Conservation (phyloP, 2,888 invertebrate species). For the Drosophila kokeensis region DNA sequence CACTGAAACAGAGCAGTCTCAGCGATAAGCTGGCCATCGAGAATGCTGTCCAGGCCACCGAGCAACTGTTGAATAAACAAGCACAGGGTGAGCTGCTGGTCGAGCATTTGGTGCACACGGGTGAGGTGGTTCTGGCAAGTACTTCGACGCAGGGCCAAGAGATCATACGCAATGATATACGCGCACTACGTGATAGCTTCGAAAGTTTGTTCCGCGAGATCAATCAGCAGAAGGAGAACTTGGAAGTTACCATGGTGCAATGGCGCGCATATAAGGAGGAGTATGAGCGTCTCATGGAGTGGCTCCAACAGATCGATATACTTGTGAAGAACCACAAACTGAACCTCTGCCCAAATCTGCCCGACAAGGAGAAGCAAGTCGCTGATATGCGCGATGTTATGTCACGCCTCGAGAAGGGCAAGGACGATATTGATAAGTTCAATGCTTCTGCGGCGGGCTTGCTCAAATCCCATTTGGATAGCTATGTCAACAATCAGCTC, state of each 20-base stretch:
- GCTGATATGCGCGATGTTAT: slow-evolving; percentile 92
- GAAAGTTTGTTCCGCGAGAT: slow-evolving; percentile 94
- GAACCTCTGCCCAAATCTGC: slow-evolving; percentile 90
- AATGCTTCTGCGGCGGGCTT: slow-evolving; percentile 92
- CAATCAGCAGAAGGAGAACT: slow-evolving; percentile 92
- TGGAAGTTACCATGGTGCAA: slow-evolving; percentile 92
- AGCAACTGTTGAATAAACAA: slow-evolving; percentile 93
- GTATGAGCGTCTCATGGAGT: slow-evolving; percentile 95
- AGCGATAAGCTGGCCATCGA: slow-evolving; percentile 95
- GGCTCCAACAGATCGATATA: slow-evolving; percentile 96
- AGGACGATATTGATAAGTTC: slow-evolving; percentile 92
- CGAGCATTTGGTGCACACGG: slow-evolving; percentile 94
- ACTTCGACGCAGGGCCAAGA: slow-evolving; percentile 93
- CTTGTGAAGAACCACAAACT: slow-evolving; percentile 95
- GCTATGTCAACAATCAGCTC: slow-evolving; percentile 94
- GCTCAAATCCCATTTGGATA: slow-evolving; percentile 93
- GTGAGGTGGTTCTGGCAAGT: slow-evolving; percentile 93
- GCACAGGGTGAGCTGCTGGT: slow-evolving; percentile 95
- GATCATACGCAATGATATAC: slow-evolving; percentile 93
- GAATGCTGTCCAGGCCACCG: slow-evolving; percentile 94
- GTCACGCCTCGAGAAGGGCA: slow-evolving; percentile 90
- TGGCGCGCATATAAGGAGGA: slow-evolving; percentile 97
- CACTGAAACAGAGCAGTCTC: slow-evolving; percentile 92
- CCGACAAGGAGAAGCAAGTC: slow-evolving; percentile 94
- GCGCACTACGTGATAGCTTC: slow-evolving; percentile 93